Evolutionary conservation across 2,113 vertebrate species (phyloP).

Genomic region (Zapus hudsonius): DNA sequence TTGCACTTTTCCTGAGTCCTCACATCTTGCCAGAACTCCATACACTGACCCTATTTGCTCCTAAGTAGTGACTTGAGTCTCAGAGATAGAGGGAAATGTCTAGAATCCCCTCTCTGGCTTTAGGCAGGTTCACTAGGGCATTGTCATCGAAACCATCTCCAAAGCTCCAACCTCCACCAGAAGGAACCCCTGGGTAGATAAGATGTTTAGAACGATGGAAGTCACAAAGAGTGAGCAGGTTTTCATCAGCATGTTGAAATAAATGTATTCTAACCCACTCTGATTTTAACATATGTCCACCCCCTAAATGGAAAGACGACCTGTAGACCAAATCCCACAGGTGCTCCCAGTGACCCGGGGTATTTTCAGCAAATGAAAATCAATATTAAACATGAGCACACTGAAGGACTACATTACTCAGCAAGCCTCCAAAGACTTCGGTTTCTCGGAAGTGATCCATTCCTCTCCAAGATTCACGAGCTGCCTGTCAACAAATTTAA

Average conservation of each 20-base stretch:
- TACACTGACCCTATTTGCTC: background rate
- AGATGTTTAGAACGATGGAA: background rate
- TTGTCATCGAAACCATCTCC: background rate
- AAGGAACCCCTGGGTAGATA: background rate
- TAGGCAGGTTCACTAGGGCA: background rate
- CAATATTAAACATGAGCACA: constrained; percentile 33
- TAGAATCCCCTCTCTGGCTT: background rate
- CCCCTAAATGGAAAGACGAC: constrained; percentile 9
- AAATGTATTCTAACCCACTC: constrained; percentile 36
- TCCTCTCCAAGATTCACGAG: constrained; percentile 74
- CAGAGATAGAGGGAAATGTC: background rate
- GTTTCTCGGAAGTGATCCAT: constrained; percentile 67
- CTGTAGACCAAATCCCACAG: constrained; percentile 39
- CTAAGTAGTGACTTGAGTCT: background rate
- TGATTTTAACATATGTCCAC: constrained; percentile 49
- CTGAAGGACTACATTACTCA: constrained; percentile 48
- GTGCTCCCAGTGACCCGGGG: constrained; percentile 39
- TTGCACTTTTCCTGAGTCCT: background rate
- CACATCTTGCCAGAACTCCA: background rate
- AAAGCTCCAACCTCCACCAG: background rate
- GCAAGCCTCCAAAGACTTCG: constrained; percentile 40
- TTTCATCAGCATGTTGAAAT: background rate
- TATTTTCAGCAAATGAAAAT: constrained; percentile 68
- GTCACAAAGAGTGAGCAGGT: background rate
- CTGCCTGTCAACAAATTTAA: constrained; percentile 66